Base-by-base conservation (phyloP, 2,797 vertebrate species). In the Schizopygopsis pylzovi region DNA sequence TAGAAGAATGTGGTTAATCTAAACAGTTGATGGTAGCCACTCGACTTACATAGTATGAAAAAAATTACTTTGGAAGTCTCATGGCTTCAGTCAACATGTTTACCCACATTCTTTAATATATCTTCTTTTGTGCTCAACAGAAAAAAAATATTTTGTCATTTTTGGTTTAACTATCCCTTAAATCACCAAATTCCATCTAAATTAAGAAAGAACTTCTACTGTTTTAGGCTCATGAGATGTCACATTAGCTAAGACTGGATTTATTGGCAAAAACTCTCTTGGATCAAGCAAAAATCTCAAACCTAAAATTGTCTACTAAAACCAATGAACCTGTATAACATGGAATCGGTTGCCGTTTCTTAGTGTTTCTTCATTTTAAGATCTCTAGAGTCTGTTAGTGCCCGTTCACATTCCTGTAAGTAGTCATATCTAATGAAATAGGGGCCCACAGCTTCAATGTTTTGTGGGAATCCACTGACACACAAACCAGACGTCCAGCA, bases 351-450 rank as follows among this genome's bases (percentile, higher is more conserved):
- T 56, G 13, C 37, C 1, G 79, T n/a, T n/a, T 20, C 2, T 39
- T 77, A 11, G n/a, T 25, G 43, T 15, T 65, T 9, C 45, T 67
- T 78, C 22, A 84, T 43, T 86, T 87, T 25, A 79, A 39, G 59
- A 25, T 71, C 82, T 65, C 75, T 68, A 12, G 18, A 72, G 15
- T 45, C 37, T 70, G 73, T 13, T 28, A 72, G 78, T 49, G 90
- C 81, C 90, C 84, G 88, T 92, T 91, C 91, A 91, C 92, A 94
- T 94, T 95, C 93, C 93, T 88, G 88, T 86, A 93, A 89, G 22
- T 43, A 90, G 90, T 94, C 93, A 92, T 92, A 93, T 94, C 91
- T 95, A 94, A 95, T 95, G 92, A 95, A 95, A 94, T 87, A 91
- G 92, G 92, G 94, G 92, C 93, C 93, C 91, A 85, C 83, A 86